phyloP scores from a whole-genome alignment of 2,113 vertebrate genomes.

The Chrysochloris asiatica region DNA sequence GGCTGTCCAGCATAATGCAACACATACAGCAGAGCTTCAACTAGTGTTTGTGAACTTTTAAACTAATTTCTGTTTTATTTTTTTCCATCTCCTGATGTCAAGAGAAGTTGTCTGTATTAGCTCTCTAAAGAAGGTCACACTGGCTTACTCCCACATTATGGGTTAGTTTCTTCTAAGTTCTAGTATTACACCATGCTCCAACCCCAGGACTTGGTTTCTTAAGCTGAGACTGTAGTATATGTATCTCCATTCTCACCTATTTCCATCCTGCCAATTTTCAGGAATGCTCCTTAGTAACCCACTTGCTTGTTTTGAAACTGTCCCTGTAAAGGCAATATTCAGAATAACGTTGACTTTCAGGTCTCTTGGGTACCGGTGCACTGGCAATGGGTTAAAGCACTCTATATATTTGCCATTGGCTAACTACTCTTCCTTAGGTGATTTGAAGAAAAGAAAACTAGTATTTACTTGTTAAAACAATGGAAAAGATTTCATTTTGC shows the following conservation, averaged over 20 bases:
- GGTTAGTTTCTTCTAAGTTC: background rate
- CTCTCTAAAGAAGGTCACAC: background rate
- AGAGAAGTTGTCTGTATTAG: background rate
- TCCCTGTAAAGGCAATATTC: background rate
- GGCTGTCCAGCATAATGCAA: background rate
- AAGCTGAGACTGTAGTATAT: background rate
- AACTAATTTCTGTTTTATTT: constrained; percentile 21
- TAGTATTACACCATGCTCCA: background rate
- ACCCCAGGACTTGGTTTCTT: background rate
- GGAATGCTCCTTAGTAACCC: background rate
- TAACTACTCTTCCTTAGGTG: background rate
- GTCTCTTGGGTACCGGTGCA: background rate
- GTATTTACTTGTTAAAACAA: background rate
- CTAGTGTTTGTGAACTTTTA: background rate
- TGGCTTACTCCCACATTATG: background rate
- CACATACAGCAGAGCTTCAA: background rate
- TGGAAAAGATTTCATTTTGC: background rate
- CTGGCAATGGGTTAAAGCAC: background rate
- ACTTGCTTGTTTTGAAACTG: background rate
- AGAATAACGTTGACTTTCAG: background rate
- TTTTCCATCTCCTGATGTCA: background rate
- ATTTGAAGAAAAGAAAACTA: background rate
- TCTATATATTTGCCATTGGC: background rate
- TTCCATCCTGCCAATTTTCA: background rate
- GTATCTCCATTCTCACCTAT: background rate